Evolutionary conservation across 2,797 vertebrate species (phyloP).

Genomic region (Aselliscus stoliczkanus): DNA sequence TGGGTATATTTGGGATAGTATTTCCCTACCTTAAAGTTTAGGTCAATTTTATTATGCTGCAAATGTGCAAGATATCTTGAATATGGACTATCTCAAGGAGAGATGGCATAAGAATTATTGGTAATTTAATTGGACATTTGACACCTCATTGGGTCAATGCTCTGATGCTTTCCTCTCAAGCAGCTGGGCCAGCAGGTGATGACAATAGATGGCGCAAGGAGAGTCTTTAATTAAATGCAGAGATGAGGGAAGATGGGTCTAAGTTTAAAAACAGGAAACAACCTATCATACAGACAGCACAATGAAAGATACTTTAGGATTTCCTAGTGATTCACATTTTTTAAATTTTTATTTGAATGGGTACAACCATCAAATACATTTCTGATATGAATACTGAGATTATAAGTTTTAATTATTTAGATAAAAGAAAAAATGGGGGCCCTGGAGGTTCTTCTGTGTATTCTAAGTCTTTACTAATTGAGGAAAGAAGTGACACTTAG

Average conservation of each 20-base stretch:
- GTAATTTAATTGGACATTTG: not conserved
- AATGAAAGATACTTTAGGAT: not conserved
- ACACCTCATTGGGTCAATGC: not conserved
- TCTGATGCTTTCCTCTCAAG: not conserved
- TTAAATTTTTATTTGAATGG: not conserved
- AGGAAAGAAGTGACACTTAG: not conserved
- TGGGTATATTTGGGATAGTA: not conserved
- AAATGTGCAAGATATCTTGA: not conserved
- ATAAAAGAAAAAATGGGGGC: not conserved
- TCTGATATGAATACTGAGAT: not conserved
- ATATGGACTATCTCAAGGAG: not conserved
- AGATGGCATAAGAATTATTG: not conserved
- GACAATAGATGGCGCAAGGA: not conserved
- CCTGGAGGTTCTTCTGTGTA: not conserved
- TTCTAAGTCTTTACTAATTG: not conserved
- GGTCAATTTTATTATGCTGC: not conserved
- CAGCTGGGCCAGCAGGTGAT: not conserved
- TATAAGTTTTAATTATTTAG: constrained; percentile 22
- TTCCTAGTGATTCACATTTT: constrained; percentile 12
- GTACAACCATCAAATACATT: not conserved
- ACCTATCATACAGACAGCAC: not conserved
- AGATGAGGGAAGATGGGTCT: not conserved
- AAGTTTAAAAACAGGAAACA: not conserved
- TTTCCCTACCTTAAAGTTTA: not conserved
- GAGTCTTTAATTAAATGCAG: not conserved